Base-by-base conservation (phyloP, 1,140 invertebrate genomes). In the Leptoteleia sp. region DNA sequence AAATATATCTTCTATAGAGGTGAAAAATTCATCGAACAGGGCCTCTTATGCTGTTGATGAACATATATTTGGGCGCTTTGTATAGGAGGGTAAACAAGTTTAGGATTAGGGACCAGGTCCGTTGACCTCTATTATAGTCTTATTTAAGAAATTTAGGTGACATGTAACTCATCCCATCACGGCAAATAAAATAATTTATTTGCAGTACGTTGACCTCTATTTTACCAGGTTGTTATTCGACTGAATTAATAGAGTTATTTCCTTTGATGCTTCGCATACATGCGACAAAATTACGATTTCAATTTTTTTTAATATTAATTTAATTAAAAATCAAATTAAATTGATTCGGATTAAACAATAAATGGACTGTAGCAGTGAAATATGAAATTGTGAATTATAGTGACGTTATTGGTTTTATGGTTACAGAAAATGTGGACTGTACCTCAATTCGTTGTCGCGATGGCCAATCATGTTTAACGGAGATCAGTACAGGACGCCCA, bases 391-490 rank as follows among this genome's bases (percentile, higher is more conserved):
- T 22, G 19, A 22, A 22, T 22, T 22, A 22, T n/a, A n/a, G n/a
- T n/a, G n/a, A n/a, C n/a, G n/a, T n/a, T n/a, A n/a, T n/a, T n/a
- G n/a, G n/a, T n/a, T n/a, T n/a, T 52, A 8, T 47, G 12, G 37
- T 91, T 89, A 3, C 90, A 96, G 95, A 91, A 57, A 91, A 91
- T 81, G 94, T 94, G 11, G 94, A 93, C 15, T 97, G 96, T 88
- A 90, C 91, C 27, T 92, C 91, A 17, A 92, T 96, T 64, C 90
- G 91, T 42, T 97, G 96, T 88, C 91, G 92, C 47, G 90, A 93
- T 35, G 92, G 93, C 1, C 94, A 96, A 86, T 92, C 91, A 7
- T 97, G 96, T 89, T 90, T 97, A 78, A 91, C 91, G 40, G 94
- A 96, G 82, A 90, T 92, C 48, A 88, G 90, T 35, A 93, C 92